Evolutionary conservation across 2,113 vertebrate species (phyloP).

Genomic region (Peromyscus maniculatus): DNA sequence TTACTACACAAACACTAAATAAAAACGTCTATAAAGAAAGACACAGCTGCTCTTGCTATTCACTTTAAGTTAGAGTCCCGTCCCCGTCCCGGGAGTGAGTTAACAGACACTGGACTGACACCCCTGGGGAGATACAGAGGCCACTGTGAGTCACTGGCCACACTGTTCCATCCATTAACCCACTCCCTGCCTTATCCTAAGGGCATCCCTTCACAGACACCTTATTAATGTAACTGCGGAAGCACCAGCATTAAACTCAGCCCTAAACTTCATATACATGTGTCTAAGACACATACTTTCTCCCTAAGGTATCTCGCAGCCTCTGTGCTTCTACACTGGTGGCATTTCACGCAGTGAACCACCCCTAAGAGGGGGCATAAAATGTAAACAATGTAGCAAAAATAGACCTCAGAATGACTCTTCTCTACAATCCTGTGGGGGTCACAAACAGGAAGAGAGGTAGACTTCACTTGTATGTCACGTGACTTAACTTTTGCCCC

Average conservation of each 20-base stretch:
- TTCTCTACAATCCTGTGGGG: background rate
- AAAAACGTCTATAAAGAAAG: too few species aligned
- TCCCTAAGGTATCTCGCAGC: accelerated
- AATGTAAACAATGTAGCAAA: background rate
- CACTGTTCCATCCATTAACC: background rate
- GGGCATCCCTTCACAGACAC: background rate
- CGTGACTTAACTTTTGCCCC: accelerated
- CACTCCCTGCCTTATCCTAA: background rate
- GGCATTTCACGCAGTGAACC: background rate
- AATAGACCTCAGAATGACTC: background rate
- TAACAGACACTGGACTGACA: accelerated
- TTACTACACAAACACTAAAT: background rate
- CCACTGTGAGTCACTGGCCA: background rate
- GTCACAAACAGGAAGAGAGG: too few species aligned
- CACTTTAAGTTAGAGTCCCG: background rate
- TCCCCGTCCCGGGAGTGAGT: too few species aligned
- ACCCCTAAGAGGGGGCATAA: background rate
- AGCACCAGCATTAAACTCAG: accelerated
- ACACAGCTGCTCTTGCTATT: too few species aligned
- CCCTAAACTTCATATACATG: accelerated
- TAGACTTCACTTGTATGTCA: accelerated
- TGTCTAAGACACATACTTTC: accelerated
- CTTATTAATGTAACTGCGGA: too few species aligned
- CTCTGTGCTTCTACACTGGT: accelerated
- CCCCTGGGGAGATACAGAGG: background rate